Percentiles rank a stretch among this genome's conserved stretches.
phyloP scores from a whole-genome alignment of 2,888 invertebrate genomes.

The Callosobruchus maculatus region DNA sequence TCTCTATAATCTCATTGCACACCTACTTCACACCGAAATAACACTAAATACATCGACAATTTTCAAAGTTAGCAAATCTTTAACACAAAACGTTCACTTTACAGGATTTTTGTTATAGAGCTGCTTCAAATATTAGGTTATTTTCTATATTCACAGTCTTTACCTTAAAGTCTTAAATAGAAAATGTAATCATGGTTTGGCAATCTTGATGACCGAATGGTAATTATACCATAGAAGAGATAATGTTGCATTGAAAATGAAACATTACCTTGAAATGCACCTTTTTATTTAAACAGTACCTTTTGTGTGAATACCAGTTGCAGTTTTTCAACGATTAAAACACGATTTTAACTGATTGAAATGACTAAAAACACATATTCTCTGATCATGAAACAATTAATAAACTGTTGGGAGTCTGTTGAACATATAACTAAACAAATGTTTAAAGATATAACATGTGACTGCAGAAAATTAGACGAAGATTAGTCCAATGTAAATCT shows the following conservation, averaged over 20 bases:
- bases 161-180: slow-evolving; percentile 16
- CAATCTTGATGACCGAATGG: background rate
- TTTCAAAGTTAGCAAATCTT: slow-evolving; percentile 30
- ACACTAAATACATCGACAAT: slow-evolving; percentile 33
- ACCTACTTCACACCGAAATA: slow-evolving; percentile 34
- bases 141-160: slow-evolving; percentile 33
- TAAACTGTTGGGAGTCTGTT: too few species aligned
- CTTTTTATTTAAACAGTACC: background rate
- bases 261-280: background rate
- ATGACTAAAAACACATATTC: background rate
- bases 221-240: background rate
- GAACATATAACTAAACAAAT: too few species aligned
- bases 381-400: too few species aligned
- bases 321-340: background rate
- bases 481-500: too few species aligned
- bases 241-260: background rate
- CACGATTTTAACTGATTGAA: background rate
- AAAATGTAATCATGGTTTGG: background rate
- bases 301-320: background rate
- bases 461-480: too few species aligned
- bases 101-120: slow-evolving; percentile 24
- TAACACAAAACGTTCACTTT: slow-evolving; percentile 20
- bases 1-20: slow-evolving; percentile 44
- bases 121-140: slow-evolving; percentile 25
- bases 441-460: too few species aligned